Base-by-base conservation (phyloP, 1,140 invertebrate genomes). In the Cyphomyrmex costatus region DNA sequence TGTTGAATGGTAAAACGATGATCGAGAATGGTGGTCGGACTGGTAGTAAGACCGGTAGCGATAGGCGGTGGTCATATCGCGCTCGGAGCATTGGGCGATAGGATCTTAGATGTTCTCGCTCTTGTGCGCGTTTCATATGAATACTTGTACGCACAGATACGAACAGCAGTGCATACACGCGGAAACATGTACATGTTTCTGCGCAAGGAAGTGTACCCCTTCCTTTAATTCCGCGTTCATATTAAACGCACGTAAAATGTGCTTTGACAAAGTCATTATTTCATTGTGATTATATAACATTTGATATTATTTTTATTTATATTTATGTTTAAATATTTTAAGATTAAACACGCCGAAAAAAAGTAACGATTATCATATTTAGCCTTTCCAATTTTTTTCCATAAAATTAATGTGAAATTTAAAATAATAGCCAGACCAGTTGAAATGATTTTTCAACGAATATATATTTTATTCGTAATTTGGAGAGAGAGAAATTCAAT, bases 21-120 rank as follows among this genome's bases (percentile, higher is more conserved):
- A 90, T 90, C 89, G 91, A 86, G 87, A 92, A 92, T 90, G 88
- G 84, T 79, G 85, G 83, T 86, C 63, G 84, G 82, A 63, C 36
- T 53, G 85, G 68, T 78, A 87, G 93, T 91, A 94, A 94, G 93
- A 94, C 94, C 91, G 88, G 94, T 94, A 94, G 94, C 94, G 91
- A 92, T 91, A 92, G 91, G 91, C 92, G 84, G 89, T 89, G 91
- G 91, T 94, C 93, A 93, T 94, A 94, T 94, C 92, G 89, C 92
- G 92, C 92, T 92, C 79, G 60, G 85, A 92, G 92, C 93, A 93
- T 88, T 86, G 71, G 82, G 73, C 88, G 90, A 91, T 91, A 91
- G 88, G 86, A 91, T 91, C 90, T 91, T 87, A 87, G 89, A 91
- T 91, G 84, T 88, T 88, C 65, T 76, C 71, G 60, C 68, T 88